Conservation (phyloP, 2,113 vertebrate species). For the Neopipo cinnamomea region DNA sequence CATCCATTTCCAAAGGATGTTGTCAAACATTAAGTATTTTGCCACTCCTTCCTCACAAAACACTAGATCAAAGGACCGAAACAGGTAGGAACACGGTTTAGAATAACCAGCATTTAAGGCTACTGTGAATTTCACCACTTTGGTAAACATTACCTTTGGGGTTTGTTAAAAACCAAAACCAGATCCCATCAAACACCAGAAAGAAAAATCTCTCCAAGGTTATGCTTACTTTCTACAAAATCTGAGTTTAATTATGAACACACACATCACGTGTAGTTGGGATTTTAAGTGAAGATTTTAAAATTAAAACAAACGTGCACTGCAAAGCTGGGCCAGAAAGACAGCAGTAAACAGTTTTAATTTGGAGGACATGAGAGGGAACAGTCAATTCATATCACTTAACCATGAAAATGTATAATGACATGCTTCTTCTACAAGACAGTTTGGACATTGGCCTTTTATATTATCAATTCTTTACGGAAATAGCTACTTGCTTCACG, state of each 20-base stretch:
- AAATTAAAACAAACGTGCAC: background rate
- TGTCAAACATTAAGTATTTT: background rate
- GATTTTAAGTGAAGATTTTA: background rate
- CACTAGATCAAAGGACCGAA: background rate
- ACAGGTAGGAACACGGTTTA: background rate
- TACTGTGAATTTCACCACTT: rapidly evolving
- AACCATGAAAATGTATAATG: background rate
- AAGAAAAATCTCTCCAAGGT: background rate
- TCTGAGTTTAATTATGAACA: background rate
- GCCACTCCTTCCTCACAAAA: background rate
- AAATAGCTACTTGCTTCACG: background rate
- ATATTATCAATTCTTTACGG: background rate
- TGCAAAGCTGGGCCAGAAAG: background rate
- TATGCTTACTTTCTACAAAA: background rate
- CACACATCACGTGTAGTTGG: rapidly evolving
- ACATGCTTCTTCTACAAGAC: background rate
- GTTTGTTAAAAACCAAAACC: no score
- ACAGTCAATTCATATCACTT: background rate
- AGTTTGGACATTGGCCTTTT: background rate
- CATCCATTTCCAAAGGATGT: background rate
- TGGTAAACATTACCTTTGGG: background rate
- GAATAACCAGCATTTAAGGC: background rate
- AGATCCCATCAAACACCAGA: no score
- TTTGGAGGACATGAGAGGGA: background rate
- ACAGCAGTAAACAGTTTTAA: background rate